Conservation (phyloP, 2,797 vertebrate species). For the Pseudochaenichthys georgianus region DNA sequence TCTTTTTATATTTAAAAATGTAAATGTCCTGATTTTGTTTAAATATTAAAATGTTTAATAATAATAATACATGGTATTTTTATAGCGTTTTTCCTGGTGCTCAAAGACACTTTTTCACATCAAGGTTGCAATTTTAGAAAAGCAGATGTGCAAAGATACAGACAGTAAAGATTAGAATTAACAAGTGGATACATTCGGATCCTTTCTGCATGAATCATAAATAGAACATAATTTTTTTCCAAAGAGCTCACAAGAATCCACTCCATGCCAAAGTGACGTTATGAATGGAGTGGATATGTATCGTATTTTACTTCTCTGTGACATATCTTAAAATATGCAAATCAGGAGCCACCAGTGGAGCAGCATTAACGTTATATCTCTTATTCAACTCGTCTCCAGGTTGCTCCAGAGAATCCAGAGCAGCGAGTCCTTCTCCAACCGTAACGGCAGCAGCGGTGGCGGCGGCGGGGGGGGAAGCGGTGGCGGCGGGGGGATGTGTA, state of each 20-base stretch:
- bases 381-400: constrained; percentile 43
- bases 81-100: too few species aligned
- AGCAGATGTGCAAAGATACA: too few species aligned
- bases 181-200: too few species aligned
- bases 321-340: constrained; percentile 4
- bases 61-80: too few species aligned
- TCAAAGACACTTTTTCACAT: too few species aligned
- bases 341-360: not conserved
- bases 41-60: too few species aligned
- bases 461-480: constrained; percentile 77
- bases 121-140: too few species aligned
- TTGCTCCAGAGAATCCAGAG: constrained; percentile 97
- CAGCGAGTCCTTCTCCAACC: constrained; percentile 94
- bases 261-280: not conserved
- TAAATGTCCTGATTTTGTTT: too few species aligned
- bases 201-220: not conserved
- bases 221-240: not conserved
- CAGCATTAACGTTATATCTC: not conserved
- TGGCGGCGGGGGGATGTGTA: constrained; percentile 84
- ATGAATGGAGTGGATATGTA: not conserved
- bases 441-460: constrained; percentile 85
- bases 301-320: not conserved
- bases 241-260: not conserved
- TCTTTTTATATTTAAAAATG: too few species aligned
- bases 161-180: too few species aligned